Conservation (phyloP, 1,140 invertebrate genomes). For the Homarus americanus region DNA sequence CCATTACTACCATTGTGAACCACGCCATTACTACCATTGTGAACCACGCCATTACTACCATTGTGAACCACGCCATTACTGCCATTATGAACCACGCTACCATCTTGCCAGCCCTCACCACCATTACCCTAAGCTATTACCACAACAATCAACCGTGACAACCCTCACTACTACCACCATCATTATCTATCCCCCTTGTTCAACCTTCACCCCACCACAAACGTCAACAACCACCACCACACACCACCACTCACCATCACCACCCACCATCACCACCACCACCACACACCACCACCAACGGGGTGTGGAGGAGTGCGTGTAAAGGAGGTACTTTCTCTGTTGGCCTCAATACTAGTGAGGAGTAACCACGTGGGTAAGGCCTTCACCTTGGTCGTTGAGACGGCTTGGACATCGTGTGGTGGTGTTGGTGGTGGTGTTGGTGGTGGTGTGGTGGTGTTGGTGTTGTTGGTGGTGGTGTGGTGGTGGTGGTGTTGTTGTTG, state of each 20-base stretch:
- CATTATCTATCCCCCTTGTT: neutral
- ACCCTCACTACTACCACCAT: conserved; percentile 4
- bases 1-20: neutral
- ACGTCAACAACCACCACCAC: neutral
- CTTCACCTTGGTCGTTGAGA: neutral
- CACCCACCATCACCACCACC: neutral
- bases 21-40: too few species aligned
- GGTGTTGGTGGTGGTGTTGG: too few species aligned
- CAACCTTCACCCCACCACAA: too few species aligned
- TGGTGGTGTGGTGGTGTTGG: too few species aligned
- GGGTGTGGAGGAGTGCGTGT: neutral
- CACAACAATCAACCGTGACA: neutral
- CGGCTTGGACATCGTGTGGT: neutral
- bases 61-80: neutral
- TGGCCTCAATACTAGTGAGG: neutral
- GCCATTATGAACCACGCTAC: too few species aligned
- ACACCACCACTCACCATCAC: neutral
- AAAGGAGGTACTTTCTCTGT: neutral
- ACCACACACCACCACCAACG: neutral
- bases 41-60: too few species aligned
- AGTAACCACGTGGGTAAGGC: neutral
- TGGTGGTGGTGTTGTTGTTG: too few species aligned
- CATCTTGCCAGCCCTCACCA: neutral
- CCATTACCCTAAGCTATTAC: neutral
- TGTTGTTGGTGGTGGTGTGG: too few species aligned